Conservation (phyloP, 2,888 invertebrate species). For the Bibio marci region DNA sequence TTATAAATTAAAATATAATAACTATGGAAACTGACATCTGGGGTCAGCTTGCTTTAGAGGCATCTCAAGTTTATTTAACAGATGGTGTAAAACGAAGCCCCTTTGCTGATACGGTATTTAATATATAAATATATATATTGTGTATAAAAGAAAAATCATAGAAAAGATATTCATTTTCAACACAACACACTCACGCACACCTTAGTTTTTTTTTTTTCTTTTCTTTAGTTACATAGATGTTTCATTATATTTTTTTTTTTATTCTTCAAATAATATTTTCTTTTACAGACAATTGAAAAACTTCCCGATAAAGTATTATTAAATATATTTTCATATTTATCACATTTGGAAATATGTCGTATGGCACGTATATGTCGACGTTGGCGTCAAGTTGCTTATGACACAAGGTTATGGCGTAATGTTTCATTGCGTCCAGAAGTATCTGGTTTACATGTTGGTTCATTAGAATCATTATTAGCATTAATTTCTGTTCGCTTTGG, state of each 20-base stretch:
- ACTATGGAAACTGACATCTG: conserved; percentile 65
- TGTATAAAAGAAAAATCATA: neutral
- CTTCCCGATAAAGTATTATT: conserved; percentile 92
- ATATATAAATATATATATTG: neutral
- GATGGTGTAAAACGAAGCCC: conserved; percentile 69
- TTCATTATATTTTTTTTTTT: neutral
- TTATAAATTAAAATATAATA: neutral
- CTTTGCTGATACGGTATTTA: conserved; percentile 59
- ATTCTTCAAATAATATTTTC: neutral
- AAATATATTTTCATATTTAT: conserved; percentile 84
- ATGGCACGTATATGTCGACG: conserved; percentile 89
- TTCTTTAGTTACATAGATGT: neutral
- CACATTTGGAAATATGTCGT: conserved; percentile 84
- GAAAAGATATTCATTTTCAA: too few relatives aligned
- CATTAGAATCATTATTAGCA: conserved; percentile 70
- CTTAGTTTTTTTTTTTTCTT: neutral
- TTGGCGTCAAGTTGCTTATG: conserved; percentile 92
- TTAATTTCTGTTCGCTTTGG: conserved; percentile 80
- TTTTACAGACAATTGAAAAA: conserved; percentile 75
- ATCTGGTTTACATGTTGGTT: conserved; percentile 57
- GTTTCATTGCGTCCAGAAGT: conserved; percentile 94
- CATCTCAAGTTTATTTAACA: conserved; percentile 67
- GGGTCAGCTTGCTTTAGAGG: conserved; percentile 78
- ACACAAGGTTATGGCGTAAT: conserved; percentile 86
- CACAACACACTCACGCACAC: too few relatives aligned